Base-by-base conservation (phyloP, 2,113 vertebrate genomes). In the Cephalopholis sonnerati region DNA sequence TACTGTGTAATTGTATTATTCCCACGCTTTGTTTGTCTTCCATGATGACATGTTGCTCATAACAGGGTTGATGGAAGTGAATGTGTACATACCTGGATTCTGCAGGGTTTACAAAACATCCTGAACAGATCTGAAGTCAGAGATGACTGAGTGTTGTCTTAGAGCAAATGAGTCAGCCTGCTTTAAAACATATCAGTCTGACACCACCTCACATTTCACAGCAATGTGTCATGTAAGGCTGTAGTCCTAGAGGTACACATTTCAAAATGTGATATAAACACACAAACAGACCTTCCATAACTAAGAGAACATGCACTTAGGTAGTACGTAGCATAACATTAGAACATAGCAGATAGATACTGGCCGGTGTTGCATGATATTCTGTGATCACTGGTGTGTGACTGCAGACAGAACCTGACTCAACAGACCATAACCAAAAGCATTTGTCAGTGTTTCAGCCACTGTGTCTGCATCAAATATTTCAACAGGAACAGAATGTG, bases 101-200 rank as follows among this genome's bases (percentile, higher is more conserved):
- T 44, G 48, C 62, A 54, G 74, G 72, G 39, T 75, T 84, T 69
- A 77, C 64, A 25, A 79, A 82, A 87, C 82, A 85, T 67, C 65
- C 75, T 7, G 29, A 25, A 27, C 25, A 50, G 57, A 68, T 67
- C 74, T 59, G 59, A 79, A 63, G 74, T 79, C 80, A 74, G 65
- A 72, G 39, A 61, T 3, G 68, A 75, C 65, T 72, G 55, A 29
- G 36, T 50, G 46, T 12, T 13, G 25, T 74, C 67, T 85, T 4
- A 63, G 11, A 75, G 74, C 44, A 4, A 53, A 46, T 15, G 50
- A 87, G 65, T 81, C 79, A 67, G 63, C 2, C 36, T 5, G 61
- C 72, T 81, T 85, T 74, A 81, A 16, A 39, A 64, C 51, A 77
- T 64, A 54, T 64, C 16, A 50, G 72, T 61, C 29, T 48, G 54